Evolutionary conservation across 30 jellyfish, hydroid and myxozoan genomes (phyloP).

Genomic region (Hydractinia symbiolongicarpus): DNA sequence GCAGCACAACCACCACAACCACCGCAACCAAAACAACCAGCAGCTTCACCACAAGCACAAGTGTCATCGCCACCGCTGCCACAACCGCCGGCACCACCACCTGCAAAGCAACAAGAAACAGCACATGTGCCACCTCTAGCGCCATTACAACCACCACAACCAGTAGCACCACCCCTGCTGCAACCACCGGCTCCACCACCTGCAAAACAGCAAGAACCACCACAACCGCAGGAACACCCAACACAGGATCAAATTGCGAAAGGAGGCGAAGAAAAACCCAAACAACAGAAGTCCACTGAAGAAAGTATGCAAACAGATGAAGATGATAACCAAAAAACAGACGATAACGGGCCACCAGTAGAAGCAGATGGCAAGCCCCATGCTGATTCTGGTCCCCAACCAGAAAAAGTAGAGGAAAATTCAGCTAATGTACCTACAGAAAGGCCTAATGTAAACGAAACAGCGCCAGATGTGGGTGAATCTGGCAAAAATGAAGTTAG

Average conservation of each 20-base stretch:
- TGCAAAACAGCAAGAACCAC: no score
- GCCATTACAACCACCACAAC: background rate
- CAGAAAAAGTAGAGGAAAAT: background rate
- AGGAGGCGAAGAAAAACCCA: background rate
- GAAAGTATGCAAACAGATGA: background rate
- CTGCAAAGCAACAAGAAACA: background rate
- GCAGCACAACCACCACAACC: background rate
- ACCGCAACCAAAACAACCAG: background rate
- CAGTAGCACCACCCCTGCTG: background rate
- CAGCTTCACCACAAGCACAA: background rate
- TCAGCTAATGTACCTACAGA: background rate
- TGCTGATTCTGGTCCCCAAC: constrained; percentile 22
- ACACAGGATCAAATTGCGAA: background rate
- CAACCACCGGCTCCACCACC: no score
- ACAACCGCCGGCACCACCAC: background rate
- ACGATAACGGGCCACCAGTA: background rate
- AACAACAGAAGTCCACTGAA: background rate
- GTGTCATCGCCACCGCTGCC: background rate
- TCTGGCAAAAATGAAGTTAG: constrained; percentile 32
- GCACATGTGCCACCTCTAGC: no score
- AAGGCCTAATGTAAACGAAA: background rate
- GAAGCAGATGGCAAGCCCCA: constrained; percentile 22
- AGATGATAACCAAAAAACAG: background rate
- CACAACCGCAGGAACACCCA: no score
- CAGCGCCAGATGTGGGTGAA: constrained; percentile 14